A percentile compares a stretch with the other conserved stretches of the same genome.
These are phyloP conservation scores for Chaenodraco wilsoni DNA, from an alignment of 2,797 vertebrate species.

Conservation along the genomic window DNA sequence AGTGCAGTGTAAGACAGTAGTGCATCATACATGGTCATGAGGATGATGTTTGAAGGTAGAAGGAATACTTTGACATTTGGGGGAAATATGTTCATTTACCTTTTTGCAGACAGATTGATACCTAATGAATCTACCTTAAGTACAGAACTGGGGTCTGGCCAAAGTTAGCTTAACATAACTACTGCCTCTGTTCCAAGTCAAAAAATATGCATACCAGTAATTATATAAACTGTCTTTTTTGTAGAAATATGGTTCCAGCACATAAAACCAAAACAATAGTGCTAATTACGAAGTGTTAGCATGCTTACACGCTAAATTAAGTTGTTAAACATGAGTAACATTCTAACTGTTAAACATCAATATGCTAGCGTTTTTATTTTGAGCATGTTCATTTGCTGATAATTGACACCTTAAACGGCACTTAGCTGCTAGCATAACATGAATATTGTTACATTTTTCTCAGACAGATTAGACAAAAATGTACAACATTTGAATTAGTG, in stretches of 20 bases:
- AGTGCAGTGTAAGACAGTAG: background rate
- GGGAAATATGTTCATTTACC: background rate
- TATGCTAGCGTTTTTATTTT: background rate
- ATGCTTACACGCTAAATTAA: background rate
- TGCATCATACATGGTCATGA: background rate
- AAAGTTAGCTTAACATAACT: constrained; percentile 15
- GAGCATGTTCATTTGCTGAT: too few relatives aligned
- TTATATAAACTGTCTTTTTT: background rate
- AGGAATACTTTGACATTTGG: background rate
- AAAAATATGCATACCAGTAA: too few relatives aligned
- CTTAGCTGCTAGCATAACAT: background rate
- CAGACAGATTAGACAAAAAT: background rate
- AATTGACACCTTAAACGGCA: background rate
- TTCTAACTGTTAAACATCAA: background rate
- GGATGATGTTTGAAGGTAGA: background rate
- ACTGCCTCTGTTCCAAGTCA: background rate
- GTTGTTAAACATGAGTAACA: background rate
- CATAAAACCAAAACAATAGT: background rate
- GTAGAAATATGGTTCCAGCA: background rate
- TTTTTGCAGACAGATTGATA: background rate
- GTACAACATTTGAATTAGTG: background rate
- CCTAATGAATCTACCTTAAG: background rate
- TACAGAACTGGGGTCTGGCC: background rate
- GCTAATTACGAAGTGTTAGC: background rate
- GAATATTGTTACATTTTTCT: background rate